Conservation (phyloP, 2,888 invertebrate genomes). For the Brenthis daphne region DNA sequence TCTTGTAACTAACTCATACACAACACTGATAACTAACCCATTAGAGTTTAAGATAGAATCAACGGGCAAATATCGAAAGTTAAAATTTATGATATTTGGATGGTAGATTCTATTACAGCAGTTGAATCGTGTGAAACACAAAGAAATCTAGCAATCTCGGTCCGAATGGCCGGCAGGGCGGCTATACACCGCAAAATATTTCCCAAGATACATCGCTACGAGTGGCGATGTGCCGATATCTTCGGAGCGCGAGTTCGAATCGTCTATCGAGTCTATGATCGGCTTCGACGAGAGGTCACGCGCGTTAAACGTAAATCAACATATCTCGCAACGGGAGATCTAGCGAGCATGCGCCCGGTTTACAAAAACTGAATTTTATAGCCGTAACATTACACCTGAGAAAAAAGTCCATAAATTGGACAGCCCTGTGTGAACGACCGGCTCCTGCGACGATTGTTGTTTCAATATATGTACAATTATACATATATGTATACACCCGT, state of each 20-base stretch:
- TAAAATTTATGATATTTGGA: constrained; percentile 46
- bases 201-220: constrained; percentile 78
- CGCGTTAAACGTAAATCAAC: constrained; percentile 82
- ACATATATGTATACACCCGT: not conserved
- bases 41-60: constrained; percentile 30
- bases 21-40: constrained; percentile 15
- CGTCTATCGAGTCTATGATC: constrained; percentile 81
- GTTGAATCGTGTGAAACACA: constrained; percentile 67
- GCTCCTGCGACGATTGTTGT: constrained; percentile 52
- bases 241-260: constrained; percentile 71
- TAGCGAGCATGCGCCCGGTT: constrained; percentile 72
- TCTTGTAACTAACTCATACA: not conserved
- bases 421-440: constrained; percentile 66
- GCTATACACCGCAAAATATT: constrained; percentile 72
- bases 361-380: constrained; percentile 79
- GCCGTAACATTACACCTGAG: constrained; percentile 76
- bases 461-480: constrained; percentile 35
- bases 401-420: constrained; percentile 77
- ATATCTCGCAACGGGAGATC: constrained; percentile 81
- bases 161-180: constrained; percentile 57
- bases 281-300: constrained; percentile 78
- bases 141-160: constrained; percentile 73
- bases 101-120: constrained; percentile 43
- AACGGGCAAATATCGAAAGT: constrained; percentile 35
- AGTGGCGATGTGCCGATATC: constrained; percentile 78